Conservation (phyloP, 2,888 invertebrate genomes). For the Eupithecia abbreviata region DNA sequence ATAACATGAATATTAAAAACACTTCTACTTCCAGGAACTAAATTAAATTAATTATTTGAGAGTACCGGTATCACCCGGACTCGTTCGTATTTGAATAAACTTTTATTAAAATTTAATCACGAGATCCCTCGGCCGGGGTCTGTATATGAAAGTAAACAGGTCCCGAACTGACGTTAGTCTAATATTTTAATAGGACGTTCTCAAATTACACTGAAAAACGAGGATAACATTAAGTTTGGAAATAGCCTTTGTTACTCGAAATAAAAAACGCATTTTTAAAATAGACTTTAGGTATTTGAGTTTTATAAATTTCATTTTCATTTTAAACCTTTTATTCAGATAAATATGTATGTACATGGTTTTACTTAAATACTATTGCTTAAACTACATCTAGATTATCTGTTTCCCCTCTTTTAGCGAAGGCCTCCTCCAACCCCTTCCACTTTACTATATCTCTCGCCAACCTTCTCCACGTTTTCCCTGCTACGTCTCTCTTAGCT, state of each 20-base stretch:
- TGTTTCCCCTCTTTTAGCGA: too few species aligned
- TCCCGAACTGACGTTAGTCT: conserved; percentile 28
- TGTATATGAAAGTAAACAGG: conserved; percentile 35
- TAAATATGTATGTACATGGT: too few species aligned
- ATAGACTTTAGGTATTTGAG: too few species aligned
- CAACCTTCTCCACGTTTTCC: too few species aligned
- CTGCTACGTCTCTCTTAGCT: too few species aligned
- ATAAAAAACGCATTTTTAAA: not conserved
- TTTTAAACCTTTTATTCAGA: too few species aligned
- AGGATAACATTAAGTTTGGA: not conserved
- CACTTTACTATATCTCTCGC: too few species aligned
- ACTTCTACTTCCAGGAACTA: conserved; percentile 16
- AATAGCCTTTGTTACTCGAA: not conserved
- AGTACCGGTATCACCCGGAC: conserved; percentile 30
- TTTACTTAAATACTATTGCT: too few species aligned
- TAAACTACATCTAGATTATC: too few species aligned
- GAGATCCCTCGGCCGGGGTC: conserved; percentile 21
- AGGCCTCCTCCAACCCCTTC: too few species aligned
- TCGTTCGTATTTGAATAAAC: conserved; percentile 38
- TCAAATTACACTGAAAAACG: not conserved
- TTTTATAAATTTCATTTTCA: too few species aligned
- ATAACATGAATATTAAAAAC: conserved; percentile 12
- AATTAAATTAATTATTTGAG: conserved; percentile 40
- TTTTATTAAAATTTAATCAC: conserved; percentile 48
- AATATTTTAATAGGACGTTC: not conserved